phyloP scores from a whole-genome alignment of 1,140 invertebrate genomes.

The Lepidurus arcticus region DNA sequence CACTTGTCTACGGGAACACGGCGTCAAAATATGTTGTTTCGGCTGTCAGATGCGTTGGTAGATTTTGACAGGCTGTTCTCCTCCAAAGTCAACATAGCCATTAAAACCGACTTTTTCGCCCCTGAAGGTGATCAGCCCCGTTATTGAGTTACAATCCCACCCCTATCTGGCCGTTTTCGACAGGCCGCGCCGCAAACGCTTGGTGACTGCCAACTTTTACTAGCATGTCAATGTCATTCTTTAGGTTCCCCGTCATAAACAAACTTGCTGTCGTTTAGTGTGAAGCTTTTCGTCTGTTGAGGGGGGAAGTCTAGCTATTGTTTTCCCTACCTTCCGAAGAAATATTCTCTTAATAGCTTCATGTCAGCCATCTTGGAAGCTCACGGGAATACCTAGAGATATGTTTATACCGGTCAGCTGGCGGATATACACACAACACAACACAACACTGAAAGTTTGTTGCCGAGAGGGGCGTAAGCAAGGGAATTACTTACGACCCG shows the following conservation, averaged over 20 bases:
- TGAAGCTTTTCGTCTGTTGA: too few species aligned
- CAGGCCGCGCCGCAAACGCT: neutral
- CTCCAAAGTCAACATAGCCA: constrained; percentile 30
- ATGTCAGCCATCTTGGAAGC: neutral
- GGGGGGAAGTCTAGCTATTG: too few species aligned
- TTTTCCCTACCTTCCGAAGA: too few species aligned
- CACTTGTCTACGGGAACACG: neutral
- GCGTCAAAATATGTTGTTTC: constrained; percentile 22
- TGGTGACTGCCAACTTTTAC: neutral
- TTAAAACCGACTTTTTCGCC: constrained; percentile 20
- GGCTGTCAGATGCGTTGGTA: constrained; percentile 7
- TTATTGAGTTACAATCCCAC: constrained; percentile 14
- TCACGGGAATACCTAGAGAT: too few species aligned
- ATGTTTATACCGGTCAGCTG: too few species aligned
- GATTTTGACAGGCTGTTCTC: constrained; percentile 11
- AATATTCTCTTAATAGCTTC: neutral
- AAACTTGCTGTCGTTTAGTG: too few species aligned
- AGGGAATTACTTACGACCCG: too few species aligned
- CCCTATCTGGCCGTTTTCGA: neutral
- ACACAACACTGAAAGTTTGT: too few species aligned
- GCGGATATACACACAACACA: too few species aligned
- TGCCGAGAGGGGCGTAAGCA: too few species aligned
- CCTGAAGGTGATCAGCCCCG: neutral
- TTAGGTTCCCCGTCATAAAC: neutral
- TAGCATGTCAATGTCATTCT: neutral